A percentile compares a stretch with the other conserved stretches of the same genome.
Evolutionary conservation across 2,113 vertebrate species (phyloP).

Genomic region (Passer montanus): DNA sequence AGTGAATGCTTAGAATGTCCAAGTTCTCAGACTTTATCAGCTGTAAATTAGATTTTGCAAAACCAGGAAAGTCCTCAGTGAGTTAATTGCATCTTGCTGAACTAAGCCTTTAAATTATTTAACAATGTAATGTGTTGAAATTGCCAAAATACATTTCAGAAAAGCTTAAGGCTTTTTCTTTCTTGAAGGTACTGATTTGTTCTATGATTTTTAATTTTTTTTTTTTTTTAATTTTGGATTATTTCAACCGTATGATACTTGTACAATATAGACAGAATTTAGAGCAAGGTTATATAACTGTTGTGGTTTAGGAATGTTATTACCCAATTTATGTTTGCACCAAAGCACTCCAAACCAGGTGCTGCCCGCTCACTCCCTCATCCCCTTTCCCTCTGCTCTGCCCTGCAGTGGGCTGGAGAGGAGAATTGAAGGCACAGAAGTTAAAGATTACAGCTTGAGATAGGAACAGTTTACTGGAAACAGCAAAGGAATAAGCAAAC

Average conservation of each 20-base stretch:
- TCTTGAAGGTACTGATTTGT: neutral
- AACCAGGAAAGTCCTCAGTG: neutral
- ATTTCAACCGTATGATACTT: neutral
- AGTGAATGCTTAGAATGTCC: neutral
- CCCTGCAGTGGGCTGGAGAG: neutral
- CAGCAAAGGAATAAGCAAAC: neutral
- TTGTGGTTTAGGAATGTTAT: neutral
- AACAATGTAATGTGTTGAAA: neutral
- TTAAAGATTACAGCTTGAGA: neutral
- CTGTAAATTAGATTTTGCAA: neutral
- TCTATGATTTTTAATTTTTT: neutral
- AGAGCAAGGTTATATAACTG: neutral
- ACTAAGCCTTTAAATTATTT: neutral
- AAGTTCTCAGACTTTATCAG: neutral
- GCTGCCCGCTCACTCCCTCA: accelerated
- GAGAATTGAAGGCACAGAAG: neutral
- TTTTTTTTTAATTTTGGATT: neutral
- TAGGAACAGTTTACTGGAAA: neutral
- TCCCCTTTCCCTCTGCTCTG: neutral
- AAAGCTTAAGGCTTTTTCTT: neutral
- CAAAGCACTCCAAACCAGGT: neutral
- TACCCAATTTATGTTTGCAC: accelerated
- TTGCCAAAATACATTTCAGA: neutral
- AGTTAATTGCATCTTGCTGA: neutral
- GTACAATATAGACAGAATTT: neutral